These are phyloP conservation scores for Dendrolimus punctatus DNA, from an alignment of 1,140 invertebrate species.

Conservation along the genomic window DNA sequence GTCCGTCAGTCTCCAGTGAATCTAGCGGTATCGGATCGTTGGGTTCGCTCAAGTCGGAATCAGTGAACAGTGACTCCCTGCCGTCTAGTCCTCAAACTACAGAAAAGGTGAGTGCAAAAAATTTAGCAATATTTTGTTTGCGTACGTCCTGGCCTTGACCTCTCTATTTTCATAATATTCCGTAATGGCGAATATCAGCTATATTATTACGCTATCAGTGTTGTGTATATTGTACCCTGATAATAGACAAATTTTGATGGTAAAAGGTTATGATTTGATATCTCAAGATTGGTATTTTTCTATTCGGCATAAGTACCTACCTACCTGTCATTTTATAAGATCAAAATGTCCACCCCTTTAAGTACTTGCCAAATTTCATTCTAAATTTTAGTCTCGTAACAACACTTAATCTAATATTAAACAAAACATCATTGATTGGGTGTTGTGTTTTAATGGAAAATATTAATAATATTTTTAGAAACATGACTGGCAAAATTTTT, in stretches of 20 bases:
- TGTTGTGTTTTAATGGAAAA: too few species aligned
- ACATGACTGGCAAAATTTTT: conserved; percentile 9
- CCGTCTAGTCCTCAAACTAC: conserved; percentile 69
- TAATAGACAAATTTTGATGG: conserved; percentile 44
- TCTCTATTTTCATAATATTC: conserved; percentile 72
- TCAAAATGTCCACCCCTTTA: conserved; percentile 14
- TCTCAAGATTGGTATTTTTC: neutral
- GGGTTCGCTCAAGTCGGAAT: conserved; percentile 68
- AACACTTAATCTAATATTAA: conserved; percentile 3
- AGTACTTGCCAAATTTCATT: conserved; percentile 18
- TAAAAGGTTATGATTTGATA: conserved; percentile 12
- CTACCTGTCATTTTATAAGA: neutral
- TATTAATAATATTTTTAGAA: neutral
- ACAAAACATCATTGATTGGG: neutral
- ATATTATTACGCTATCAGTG: conserved; percentile 48
- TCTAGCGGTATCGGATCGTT: conserved; percentile 70
- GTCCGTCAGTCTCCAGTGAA: conserved; percentile 67
- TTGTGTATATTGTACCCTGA: conserved; percentile 53
- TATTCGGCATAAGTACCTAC: too few species aligned
- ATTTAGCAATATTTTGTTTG: conserved; percentile 58
- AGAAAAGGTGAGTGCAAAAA: conserved; percentile 60
- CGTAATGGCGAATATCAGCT: conserved; percentile 63
- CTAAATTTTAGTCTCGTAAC: conserved; percentile 5
- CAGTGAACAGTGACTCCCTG: conserved; percentile 61
- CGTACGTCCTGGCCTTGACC: conserved; percentile 68